A percentile compares a stretch with the other conserved stretches of the same genome.
phyloP scores from a whole-genome alignment of 2,888 invertebrate species.

The Drosophila pegasa region DNA sequence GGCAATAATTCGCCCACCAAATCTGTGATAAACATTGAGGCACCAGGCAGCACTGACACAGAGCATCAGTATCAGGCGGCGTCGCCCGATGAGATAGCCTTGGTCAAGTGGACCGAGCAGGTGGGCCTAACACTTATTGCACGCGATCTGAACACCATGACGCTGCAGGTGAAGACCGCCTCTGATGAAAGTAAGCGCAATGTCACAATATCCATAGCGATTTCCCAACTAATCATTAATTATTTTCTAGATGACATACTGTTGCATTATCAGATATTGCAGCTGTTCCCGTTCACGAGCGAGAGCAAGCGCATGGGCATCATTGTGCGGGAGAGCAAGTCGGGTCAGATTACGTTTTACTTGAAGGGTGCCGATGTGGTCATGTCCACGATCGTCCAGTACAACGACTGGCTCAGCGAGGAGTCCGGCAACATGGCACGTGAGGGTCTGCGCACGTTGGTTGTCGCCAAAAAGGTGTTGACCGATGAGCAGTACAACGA shows the following conservation, averaged over 20 bases:
- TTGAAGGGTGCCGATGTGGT: slow-evolving; percentile 99
- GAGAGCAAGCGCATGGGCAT: slow-evolving; percentile 97
- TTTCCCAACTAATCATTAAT: neutral
- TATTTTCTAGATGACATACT: slow-evolving; percentile 85
- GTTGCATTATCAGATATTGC: slow-evolving; percentile 89
- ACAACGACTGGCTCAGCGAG: slow-evolving; percentile 97
- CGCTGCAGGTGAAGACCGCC: slow-evolving; percentile 81
- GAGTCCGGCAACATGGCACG: slow-evolving; percentile 98
- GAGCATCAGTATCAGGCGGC: slow-evolving; percentile 89
- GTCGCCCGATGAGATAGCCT: slow-evolving; percentile 97
- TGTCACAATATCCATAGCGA: neutral
- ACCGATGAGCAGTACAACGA: slow-evolving; percentile 89
- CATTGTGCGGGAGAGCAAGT: slow-evolving; percentile 91
- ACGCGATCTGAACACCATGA: slow-evolving; percentile 87
- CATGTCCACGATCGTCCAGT: slow-evolving; percentile 94
- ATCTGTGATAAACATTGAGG: slow-evolving; percentile 83
- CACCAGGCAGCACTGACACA: slow-evolving; percentile 65
- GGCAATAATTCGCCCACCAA: slow-evolving; percentile 83
- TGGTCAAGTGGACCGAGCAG: slow-evolving; percentile 95
- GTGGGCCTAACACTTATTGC: slow-evolving; percentile 88
- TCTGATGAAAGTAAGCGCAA: slow-evolving; percentile 63
- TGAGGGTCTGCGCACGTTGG: slow-evolving; percentile 94
- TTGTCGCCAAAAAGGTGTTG: slow-evolving; percentile 90
- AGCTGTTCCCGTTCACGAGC: slow-evolving; percentile 95
- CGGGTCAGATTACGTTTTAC: slow-evolving; percentile 96